Percentiles rank a stretch among this genome's conserved stretches.
These are phyloP conservation scores for Trogon surrucura DNA, from an alignment of 2,113 vertebrate species.

Conservation along the genomic window DNA sequence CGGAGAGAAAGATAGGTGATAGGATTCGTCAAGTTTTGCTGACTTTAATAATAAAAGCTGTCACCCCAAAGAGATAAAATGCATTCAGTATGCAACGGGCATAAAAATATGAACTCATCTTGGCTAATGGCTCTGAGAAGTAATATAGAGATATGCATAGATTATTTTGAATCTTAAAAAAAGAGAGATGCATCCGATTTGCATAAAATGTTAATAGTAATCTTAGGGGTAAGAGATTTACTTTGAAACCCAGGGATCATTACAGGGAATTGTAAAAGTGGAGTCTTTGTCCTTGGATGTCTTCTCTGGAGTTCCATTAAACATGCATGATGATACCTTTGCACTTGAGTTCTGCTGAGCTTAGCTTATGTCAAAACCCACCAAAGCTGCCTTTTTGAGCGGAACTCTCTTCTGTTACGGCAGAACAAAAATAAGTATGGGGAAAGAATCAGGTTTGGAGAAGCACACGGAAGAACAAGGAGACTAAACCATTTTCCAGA, in stretches of 20 bases:
- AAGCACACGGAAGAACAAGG: background rate
- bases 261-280: background rate
- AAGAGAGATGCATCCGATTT: slow-evolving; percentile 58
- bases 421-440: accelerated
- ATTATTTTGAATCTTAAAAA: slow-evolving; percentile 44
- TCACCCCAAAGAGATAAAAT: slow-evolving; percentile 51
- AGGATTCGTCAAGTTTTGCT: slow-evolving; percentile 36
- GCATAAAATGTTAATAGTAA: slow-evolving; percentile 52
- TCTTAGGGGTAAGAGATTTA: slow-evolving; percentile 42
- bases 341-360: background rate
- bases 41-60: slow-evolving; percentile 64
- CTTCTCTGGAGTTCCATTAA: slow-evolving; percentile 29
- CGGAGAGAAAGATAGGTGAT: slow-evolving; percentile 1
- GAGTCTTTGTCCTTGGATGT: slow-evolving; percentile 44
- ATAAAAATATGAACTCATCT: slow-evolving; percentile 60
- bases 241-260: slow-evolving; percentile 9
- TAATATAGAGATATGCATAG: slow-evolving; percentile 52
- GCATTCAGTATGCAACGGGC: slow-evolving; percentile 11
- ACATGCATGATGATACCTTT: background rate
- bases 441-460: background rate
- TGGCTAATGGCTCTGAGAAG: slow-evolving; percentile 58
- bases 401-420: background rate
- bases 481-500: background rate
- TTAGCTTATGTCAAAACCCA: background rate
- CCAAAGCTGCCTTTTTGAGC: background rate